A percentile compares a stretch with the other conserved stretches of the same genome.
These are phyloP conservation scores for Noctilio leporinus DNA, from an alignment of 2,113 vertebrate genomes.

Conservation along the genomic window DNA sequence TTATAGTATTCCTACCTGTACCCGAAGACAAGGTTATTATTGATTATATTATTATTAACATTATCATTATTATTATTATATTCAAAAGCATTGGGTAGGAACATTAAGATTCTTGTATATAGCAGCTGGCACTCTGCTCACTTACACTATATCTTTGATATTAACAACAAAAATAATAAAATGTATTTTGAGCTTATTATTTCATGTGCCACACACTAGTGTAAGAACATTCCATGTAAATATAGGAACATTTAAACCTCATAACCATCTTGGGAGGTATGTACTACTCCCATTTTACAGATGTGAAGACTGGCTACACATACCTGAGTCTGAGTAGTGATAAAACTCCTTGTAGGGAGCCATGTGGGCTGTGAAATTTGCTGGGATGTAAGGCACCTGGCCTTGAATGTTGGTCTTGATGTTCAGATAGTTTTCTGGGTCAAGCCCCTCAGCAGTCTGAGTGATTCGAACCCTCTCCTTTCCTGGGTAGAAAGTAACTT, in stretches of 20 bases:
- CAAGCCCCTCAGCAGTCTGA: constrained; percentile 87
- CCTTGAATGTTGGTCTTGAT: constrained; percentile 87
- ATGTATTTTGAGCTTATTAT: background rate
- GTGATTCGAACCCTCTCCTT: constrained; percentile 85
- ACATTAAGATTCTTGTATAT: background rate
- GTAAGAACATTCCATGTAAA: background rate
- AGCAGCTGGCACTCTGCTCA: background rate
- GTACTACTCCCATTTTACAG: background rate
- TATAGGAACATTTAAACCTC: background rate
- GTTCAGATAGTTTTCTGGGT: constrained; percentile 88
- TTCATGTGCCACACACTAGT: background rate
- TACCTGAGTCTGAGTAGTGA: constrained; percentile 90
- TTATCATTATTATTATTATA: background rate
- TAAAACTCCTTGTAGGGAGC: constrained; percentile 90
- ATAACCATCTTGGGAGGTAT: background rate
- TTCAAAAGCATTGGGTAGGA: background rate
- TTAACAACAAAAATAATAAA: background rate
- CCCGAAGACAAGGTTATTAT: background rate
- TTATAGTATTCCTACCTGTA: background rate
- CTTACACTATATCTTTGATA: background rate
- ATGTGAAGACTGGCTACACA: background rate
- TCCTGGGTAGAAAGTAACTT: constrained; percentile 89
- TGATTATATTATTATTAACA: background rate
- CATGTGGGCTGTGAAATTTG: constrained; percentile 81
- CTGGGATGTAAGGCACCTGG: constrained; percentile 83